phyloP scores from a whole-genome alignment of 1,140 invertebrate genomes.

The Globodera rostochiensis region DNA sequence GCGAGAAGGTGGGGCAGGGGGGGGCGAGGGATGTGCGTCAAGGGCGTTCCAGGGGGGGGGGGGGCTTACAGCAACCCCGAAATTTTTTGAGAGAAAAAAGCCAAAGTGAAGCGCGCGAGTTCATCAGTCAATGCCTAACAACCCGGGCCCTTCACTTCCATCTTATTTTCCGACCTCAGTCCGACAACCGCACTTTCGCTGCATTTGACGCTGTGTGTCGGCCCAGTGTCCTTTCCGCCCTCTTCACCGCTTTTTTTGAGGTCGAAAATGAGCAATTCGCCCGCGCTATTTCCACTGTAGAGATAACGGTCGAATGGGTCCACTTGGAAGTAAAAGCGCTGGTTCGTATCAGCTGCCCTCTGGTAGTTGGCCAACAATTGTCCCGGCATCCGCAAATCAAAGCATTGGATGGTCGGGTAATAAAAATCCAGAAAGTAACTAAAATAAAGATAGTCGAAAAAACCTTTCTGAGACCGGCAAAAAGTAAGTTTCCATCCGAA shows the following conservation, averaged over 20 bases:
- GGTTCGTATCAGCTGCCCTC: constrained; percentile 26
- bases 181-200: constrained; percentile 29
- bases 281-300: constrained; percentile 32
- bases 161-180: constrained; percentile 15
- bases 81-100: too few species aligned
- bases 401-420: constrained; percentile 32
- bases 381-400: constrained; percentile 33
- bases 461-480: constrained; percentile 37
- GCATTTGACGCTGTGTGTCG: constrained; percentile 18
- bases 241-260: constrained; percentile 18
- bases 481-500: constrained; percentile 47
- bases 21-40: too few species aligned
- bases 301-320: constrained; percentile 35
- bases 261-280: constrained; percentile 35
- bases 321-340: constrained; percentile 39
- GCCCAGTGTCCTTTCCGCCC: constrained; percentile 8
- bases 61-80: too few species aligned
- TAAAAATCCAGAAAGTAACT: constrained; percentile 4
- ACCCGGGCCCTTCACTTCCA: background rate
- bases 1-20: too few species aligned
- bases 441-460: constrained; percentile 9
- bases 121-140: background rate
- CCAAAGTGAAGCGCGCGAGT: background rate
- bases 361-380: constrained; percentile 27
- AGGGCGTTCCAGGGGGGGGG: too few species aligned